Base-by-base conservation (phyloP, 1,140 invertebrate genomes). In the Drosophila lacertosa region DNA sequence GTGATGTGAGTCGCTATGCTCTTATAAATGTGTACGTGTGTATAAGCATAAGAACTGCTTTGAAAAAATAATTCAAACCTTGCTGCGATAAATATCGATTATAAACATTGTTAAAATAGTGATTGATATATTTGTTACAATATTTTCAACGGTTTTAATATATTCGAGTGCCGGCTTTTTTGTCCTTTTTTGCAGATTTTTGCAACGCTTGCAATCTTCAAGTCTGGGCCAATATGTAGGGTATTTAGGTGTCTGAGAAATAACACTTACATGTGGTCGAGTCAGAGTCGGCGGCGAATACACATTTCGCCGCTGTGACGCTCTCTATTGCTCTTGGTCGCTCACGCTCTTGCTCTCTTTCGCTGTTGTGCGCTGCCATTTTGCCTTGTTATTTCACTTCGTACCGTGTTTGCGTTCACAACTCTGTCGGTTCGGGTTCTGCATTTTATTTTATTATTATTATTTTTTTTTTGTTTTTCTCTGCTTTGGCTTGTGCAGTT, bases 401-500 rank as follows among this genome's bases (percentile, higher is more conserved):
- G 77, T 84, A 82, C 81, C 82, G 81, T 81, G 81, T 88, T 88
- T 81, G 82, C 81, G 81, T 86, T 86, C 77, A 86, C 81, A 86
- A 88, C 81, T 83, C 79, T 73, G 63, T 76, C 74, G 74, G 82
- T 86, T 86, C 81, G 81, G 80, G 81, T 86, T 86, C 81, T 86
- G 81, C 81, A 86, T 86, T 86, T 86, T 86, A 86, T 86, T 86
- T 86, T 86, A 86, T 86, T 86, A 84, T 82, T 82, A 83, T 84
- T 82, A 74, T 83, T 83, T 86, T 86, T 68, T 83, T 86, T 88
- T 77, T 86, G 62, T 81, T 86, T 86, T 72, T 72, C 80, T 55
- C 78, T 82, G 74, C 77, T 84, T 73, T 78, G 79, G 62, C 62
- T 67, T 78, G 64, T 70, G 77, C 77, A 65, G 78, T 65, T 59